Evolutionary conservation across 30 jellyfish, hydroid and myxozoan genomes (phyloP).

Genomic region (Turritopsis dohrnii): DNA sequence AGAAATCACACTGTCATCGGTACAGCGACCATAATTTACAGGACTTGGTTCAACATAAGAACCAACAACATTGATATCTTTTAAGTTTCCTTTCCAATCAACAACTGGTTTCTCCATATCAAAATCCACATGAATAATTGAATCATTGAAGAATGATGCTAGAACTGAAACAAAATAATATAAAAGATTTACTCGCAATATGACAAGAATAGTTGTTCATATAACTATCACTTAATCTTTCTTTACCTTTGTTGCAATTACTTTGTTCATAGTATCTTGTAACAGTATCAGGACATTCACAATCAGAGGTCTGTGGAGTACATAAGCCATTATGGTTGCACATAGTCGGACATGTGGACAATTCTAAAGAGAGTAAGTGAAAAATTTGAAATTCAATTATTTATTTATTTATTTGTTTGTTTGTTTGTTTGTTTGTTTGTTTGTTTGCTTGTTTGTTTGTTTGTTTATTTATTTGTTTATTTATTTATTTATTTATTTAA

Average conservation of each 20-base stretch:
- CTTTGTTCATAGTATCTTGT: not conserved
- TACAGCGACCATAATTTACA: slow-evolving; percentile 2
- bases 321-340: not conserved
- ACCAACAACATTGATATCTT: not conserved
- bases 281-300: slow-evolving; percentile 3
- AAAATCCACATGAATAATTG: not conserved
- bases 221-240: not conserved
- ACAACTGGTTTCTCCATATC: not conserved
- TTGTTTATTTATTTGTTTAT: no score
- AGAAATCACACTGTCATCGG: not conserved
- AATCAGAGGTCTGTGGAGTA: slow-evolving; percentile 1
- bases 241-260: not conserved
- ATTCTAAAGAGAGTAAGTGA: not conserved
- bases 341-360: not conserved
- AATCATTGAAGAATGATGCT: not conserved
- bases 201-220: no score
- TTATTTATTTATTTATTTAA: no score
- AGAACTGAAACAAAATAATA: not conserved
- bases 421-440: no score
- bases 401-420: no score
- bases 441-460: no score
- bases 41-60: not conserved
- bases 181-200: not conserved
- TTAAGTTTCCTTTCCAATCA: not conserved
- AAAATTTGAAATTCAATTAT: not conserved